phyloP scores from a whole-genome alignment of 2,113 vertebrate species.

The Carassius carassius region DNA sequence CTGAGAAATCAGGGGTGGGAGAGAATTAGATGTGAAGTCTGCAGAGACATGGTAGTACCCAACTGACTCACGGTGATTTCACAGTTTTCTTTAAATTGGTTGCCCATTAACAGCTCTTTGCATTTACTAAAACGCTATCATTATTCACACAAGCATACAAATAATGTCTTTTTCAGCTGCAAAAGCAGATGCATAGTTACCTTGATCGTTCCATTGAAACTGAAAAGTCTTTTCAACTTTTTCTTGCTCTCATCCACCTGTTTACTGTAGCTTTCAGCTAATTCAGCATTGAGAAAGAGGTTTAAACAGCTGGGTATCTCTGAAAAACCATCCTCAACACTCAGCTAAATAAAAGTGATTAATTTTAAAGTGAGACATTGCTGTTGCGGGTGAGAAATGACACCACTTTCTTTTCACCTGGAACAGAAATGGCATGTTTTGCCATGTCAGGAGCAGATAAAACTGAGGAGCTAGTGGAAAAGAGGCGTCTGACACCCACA shows the following conservation, averaged over 20 bases:
- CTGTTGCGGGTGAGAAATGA: constrained; percentile 8
- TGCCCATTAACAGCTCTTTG: constrained; percentile 27
- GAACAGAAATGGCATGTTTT: constrained; percentile 42
- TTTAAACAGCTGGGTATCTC: background rate
- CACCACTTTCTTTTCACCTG: constrained; percentile 26
- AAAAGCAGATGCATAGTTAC: background rate
- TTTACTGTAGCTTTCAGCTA: constrained; percentile 15
- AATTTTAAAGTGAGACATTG: constrained; percentile 38
- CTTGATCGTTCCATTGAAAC: background rate
- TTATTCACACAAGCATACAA: constrained; percentile 23
- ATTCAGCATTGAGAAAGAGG: background rate
- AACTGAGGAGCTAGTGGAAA: constrained; percentile 13
- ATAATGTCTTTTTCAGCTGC: background rate
- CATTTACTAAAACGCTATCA: constrained; percentile 35
- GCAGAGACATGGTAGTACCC: constrained; percentile 24
- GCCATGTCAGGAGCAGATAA: constrained; percentile 49
- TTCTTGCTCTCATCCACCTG: background rate
- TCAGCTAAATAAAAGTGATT: background rate
- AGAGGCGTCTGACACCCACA: constrained; percentile 46
- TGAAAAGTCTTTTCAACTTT: background rate
- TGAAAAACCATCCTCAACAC: background rate
- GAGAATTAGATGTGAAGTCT: constrained; percentile 33
- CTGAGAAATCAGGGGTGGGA: constrained; percentile 28
- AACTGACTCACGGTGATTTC: background rate
- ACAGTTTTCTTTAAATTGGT: constrained; percentile 1